Evolutionary conservation across 1,140 invertebrate species (phyloP), one percentile per base, ranked within the genome.

Genomic region (Drosophila melanica): DNA sequence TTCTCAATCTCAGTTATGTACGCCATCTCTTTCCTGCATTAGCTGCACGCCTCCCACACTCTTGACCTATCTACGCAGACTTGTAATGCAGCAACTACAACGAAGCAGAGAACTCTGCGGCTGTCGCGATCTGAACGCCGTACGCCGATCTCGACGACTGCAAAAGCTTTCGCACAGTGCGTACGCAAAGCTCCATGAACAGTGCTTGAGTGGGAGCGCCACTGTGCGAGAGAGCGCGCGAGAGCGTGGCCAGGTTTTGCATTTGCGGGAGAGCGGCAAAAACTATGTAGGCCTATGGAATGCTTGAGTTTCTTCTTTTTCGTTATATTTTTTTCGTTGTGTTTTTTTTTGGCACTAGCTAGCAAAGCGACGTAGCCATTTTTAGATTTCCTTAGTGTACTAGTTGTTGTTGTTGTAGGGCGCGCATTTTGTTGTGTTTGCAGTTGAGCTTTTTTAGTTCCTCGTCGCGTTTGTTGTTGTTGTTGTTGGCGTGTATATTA

Each of bases 371-470:
- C 63, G 67, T 50, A 76, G 65, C 76, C 82, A 82, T 82, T 87
- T 87, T 87, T 87, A 89, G 84, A 84, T 87, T 87, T 79, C 48
- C 55, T 75, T 35, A 55, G 33, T 20, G 33, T 20, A n/a, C 37
- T 23, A 41, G 53, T 50, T 66, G 42, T 11, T 66, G 42, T 11
- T 80, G 51, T 69, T 81, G 63, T 73, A 66, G 63, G 63, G 53
- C 53, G 14, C 18, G 53, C 66, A 57, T 45, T 51, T 60, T 71
- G 75, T 78, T 79, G 77, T 79, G 81, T 89, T 84, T 87, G 82
- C 82, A 87, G 72, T 89, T 63, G 76, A 85, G 81, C 68, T 82
- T 87, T 87, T 73, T 87, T 81, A 60, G 50, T 11, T 54, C 41
- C 30, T 41, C 64, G 54, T n/a, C 50, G 20, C 4, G 20, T 23